Percentiles rank a stretch among this genome's conserved stretches.
These are phyloP conservation scores for Micronisus gabar DNA, from an alignment of 2,113 vertebrate genomes.

Conservation along the genomic window DNA sequence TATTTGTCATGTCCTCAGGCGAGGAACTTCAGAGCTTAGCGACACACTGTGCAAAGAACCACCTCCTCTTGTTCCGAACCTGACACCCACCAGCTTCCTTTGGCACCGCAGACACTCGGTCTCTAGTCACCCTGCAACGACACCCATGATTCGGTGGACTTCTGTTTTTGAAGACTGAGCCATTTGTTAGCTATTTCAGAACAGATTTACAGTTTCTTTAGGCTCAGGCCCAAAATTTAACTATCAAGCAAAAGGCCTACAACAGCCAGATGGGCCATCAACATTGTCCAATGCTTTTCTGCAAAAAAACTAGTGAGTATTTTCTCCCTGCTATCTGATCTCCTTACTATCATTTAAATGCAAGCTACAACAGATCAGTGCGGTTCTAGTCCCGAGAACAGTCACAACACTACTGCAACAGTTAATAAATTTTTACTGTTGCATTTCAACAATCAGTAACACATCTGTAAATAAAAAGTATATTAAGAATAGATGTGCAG, in stretches of 20 bases:
- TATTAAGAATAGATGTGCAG: background rate
- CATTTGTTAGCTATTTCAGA: background rate
- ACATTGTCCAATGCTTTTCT: background rate
- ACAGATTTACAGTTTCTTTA: background rate
- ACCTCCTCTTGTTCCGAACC: conserved; percentile 24
- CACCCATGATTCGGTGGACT: background rate
- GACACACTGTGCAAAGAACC: background rate
- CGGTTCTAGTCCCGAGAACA: background rate
- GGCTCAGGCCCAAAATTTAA: background rate
- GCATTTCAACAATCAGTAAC: background rate
- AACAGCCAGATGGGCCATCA: background rate
- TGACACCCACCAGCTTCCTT: conserved; percentile 17
- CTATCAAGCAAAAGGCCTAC: background rate
- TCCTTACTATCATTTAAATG: background rate
- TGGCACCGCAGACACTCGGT: background rate
- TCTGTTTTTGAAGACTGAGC: background rate
- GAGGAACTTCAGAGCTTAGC: background rate
- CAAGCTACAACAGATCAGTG: background rate
- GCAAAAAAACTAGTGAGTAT: background rate
- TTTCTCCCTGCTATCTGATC: background rate
- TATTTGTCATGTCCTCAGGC: background rate
- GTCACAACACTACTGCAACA: background rate
- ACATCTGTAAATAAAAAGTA: background rate
- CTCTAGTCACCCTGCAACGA: background rate
- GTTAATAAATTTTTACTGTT: background rate